These are phyloP conservation scores for Steinernema feltiae DNA, from an alignment of 1,140 invertebrate genomes.

Conservation along the genomic window DNA sequence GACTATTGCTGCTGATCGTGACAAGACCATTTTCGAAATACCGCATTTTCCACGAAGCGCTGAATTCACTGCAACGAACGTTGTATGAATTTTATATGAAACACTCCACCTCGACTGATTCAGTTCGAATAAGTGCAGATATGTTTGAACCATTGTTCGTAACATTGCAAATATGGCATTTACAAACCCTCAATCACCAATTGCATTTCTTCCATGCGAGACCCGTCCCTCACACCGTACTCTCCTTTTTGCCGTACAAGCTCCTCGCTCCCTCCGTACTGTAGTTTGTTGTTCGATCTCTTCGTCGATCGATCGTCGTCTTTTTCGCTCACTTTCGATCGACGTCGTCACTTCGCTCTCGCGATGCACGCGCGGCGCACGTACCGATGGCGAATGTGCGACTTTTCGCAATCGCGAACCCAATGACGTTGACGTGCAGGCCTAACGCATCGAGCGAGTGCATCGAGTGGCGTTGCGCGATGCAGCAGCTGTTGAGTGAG, in stretches of 20 bases:
- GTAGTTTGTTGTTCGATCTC: slow-evolving; percentile 6
- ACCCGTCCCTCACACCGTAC: background rate
- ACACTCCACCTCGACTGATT: too few species aligned
- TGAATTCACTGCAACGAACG: too few species aligned
- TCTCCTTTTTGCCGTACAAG: background rate
- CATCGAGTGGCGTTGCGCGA: background rate
- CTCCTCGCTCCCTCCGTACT: background rate
- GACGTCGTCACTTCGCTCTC: background rate
- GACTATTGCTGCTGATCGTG: too few species aligned
- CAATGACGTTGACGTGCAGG: background rate
- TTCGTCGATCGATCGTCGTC: background rate
- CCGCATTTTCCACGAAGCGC: too few species aligned
- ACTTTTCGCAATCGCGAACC: background rate
- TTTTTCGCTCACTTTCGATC: background rate
- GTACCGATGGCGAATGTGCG: background rate
- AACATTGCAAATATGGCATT: too few species aligned
- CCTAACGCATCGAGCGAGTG: background rate
- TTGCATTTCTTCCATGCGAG: background rate
- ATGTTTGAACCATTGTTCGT: too few species aligned
- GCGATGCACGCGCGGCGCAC: background rate
- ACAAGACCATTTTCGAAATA: too few species aligned
- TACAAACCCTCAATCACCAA: too few species aligned
- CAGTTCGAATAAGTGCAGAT: too few species aligned
- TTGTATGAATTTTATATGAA: too few species aligned
- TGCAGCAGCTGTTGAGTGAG: background rate